Percentiles rank a stretch among this genome's conserved stretches.
Evolutionary conservation across 1,140 invertebrate genomes (phyloP).

Genomic region (Ceratina japonica): DNA sequence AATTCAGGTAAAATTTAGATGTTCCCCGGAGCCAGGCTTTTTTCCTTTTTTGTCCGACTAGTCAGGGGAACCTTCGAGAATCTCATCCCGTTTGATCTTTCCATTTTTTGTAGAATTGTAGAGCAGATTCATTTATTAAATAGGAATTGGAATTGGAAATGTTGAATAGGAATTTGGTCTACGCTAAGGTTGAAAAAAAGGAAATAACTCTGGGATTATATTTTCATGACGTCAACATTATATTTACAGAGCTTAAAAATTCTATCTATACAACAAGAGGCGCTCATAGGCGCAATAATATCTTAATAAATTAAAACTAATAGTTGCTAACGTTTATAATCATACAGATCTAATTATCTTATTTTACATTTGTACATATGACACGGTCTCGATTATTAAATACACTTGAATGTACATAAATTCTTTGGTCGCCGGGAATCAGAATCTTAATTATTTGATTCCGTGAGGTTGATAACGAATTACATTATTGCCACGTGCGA

Average conservation of each 20-base stretch:
- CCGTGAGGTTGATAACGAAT: background rate
- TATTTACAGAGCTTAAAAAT: slow-evolving; percentile 55
- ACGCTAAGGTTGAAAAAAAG: background rate
- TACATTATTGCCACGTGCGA: slow-evolving; percentile 42
- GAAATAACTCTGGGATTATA: background rate
- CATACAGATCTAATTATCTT: background rate
- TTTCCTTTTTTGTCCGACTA: background rate
- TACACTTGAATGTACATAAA: too few species aligned
- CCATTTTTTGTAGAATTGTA: background rate
- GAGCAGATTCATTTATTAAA: too few species aligned
- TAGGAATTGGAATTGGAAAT: too few species aligned
- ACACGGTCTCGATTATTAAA: background rate
- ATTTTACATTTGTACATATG: slow-evolving; percentile 14
- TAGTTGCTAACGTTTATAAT: background rate
- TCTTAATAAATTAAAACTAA: background rate
- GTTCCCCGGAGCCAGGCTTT: slow-evolving; percentile 23
- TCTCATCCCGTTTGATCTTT: background rate
- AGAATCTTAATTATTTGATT: background rate
- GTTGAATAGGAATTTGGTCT: too few species aligned
- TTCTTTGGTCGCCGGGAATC: too few species aligned
- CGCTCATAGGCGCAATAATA: slow-evolving; percentile 11
- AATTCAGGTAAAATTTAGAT: slow-evolving; percentile 51
- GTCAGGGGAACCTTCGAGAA: background rate
- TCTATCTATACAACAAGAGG: slow-evolving; percentile 35
- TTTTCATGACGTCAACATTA: slow-evolving; percentile 44